Conservation (phyloP, 2,797 vertebrate genomes). For the Lacerta agilis region DNA sequence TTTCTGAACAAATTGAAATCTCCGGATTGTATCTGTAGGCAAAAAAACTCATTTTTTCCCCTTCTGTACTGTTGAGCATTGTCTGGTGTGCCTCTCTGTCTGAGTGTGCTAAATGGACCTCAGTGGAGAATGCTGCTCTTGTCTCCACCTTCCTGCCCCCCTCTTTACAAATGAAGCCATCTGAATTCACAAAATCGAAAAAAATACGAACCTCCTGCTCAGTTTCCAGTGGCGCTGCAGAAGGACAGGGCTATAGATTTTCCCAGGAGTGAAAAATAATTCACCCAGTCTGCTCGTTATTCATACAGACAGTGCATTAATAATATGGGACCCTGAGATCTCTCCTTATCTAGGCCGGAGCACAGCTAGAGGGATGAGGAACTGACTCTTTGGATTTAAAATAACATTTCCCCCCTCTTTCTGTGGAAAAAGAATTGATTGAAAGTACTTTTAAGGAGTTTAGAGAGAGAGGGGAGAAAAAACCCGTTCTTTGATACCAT, state of each 20-base stretch:
- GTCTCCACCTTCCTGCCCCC: constrained; percentile 5
- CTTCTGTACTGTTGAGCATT: not conserved
- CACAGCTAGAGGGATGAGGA: constrained; percentile 79
- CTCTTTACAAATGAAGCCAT: constrained; percentile 65
- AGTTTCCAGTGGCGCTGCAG: constrained; percentile 65
- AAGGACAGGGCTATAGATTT: constrained; percentile 84
- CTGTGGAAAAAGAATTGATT: constrained; percentile 78
- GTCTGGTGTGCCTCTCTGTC: constrained; percentile 8
- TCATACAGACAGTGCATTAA: constrained; percentile 91
- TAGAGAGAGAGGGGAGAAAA: not conserved
- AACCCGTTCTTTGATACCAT: constrained; percentile 67
- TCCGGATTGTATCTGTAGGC: constrained; percentile 25
- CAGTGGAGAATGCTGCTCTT: constrained; percentile 19
- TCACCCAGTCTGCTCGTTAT: constrained; percentile 82
- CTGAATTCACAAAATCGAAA: constrained; percentile 65
- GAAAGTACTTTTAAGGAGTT: constrained; percentile 64
- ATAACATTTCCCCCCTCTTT: constrained; percentile 70
- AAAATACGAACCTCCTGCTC: constrained; percentile 61
- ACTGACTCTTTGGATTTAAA: constrained; percentile 84
- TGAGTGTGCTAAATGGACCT: constrained; percentile 39
- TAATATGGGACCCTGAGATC: constrained; percentile 84
- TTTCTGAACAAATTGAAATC: constrained; percentile 29
- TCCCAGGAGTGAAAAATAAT: constrained; percentile 85
- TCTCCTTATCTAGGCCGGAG: constrained; percentile 85
- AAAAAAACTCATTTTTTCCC: not conserved